A percentile compares a stretch with the other conserved stretches of the same genome.
phyloP scores from a whole-genome alignment of 2,797 vertebrate species.

The Caiman crocodilus region DNA sequence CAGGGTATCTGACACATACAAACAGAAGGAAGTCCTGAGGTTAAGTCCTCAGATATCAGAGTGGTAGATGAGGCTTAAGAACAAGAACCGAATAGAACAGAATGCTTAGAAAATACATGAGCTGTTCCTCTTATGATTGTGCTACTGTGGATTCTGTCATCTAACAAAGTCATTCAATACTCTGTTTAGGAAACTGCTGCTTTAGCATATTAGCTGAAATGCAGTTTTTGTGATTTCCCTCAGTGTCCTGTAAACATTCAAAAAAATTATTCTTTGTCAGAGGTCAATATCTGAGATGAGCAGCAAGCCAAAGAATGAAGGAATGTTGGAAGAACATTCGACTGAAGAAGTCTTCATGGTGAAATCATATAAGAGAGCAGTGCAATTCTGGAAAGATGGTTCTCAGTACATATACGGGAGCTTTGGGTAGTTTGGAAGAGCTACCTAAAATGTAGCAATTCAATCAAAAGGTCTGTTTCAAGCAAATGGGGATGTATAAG shows the following conservation, averaged over 20 bases:
- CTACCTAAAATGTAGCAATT: not conserved
- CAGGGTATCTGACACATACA: conserved; percentile 10
- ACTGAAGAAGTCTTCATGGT: not conserved
- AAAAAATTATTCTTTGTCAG: conserved; percentile 20
- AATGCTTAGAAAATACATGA: not conserved
- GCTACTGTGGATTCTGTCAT: not conserved
- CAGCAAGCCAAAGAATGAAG: conserved; percentile 28
- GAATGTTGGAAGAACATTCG: not conserved
- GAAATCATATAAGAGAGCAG: not conserved
- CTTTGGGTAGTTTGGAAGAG: not conserved
- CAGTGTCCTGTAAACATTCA: not conserved
- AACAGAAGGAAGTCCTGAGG: not conserved
- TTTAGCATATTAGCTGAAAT: conserved; percentile 34
- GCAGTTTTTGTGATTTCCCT: conserved; percentile 28
- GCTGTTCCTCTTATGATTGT: not conserved
- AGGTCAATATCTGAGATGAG: conserved; percentile 39
- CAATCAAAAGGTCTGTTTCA: conserved; percentile 6
- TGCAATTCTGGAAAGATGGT: conserved; percentile 26
- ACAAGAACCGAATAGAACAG: not conserved
- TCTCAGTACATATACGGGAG: not conserved
- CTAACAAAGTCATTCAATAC: not conserved
- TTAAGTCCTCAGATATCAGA: not conserved
- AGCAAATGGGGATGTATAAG: conserved; percentile 8
- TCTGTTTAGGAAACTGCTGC: not conserved
- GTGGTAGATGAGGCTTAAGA: not conserved